A percentile compares a stretch with the other conserved stretches of the same genome.
These are phyloP conservation scores for Dolichotis patagonum DNA, from an alignment of 2,113 vertebrate genomes.

Conservation along the genomic window DNA sequence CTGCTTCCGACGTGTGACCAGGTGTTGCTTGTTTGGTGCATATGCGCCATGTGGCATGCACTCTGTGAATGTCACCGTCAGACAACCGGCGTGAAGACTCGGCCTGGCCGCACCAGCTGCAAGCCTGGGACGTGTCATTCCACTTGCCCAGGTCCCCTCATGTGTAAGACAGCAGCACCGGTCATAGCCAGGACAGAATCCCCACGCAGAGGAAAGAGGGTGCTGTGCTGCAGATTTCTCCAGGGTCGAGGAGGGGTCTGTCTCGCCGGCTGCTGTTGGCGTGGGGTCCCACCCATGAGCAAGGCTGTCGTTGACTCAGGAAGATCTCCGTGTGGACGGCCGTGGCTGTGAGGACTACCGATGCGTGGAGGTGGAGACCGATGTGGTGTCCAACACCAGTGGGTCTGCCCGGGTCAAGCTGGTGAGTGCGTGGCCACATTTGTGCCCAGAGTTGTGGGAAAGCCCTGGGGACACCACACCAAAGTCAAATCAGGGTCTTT, in stretches of 20 bases:
- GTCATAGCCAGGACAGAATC: background rate
- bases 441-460: background rate
- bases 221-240: background rate
- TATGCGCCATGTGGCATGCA: background rate
- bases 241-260: background rate
- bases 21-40: background rate
- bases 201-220: background rate
- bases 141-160: background rate
- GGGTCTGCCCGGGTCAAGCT: slow-evolving; percentile 96
- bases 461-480: background rate
- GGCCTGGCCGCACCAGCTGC: background rate
- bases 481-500: background rate
- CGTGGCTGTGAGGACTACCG: slow-evolving; percentile 98
- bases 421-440: slow-evolving; percentile 84
- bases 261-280: background rate
- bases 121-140: background rate
- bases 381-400: slow-evolving; percentile 97
- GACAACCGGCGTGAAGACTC: background rate
- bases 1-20: background rate
- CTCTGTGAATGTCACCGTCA: background rate
- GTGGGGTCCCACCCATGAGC: background rate
- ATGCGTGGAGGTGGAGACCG: slow-evolving; percentile 95
- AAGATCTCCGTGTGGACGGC: slow-evolving; percentile 96
- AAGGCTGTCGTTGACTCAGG: slow-evolving; percentile 85
- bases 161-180: background rate